These are phyloP conservation scores for Melanostoma mellinum DNA, from an alignment of 2,888 invertebrate genomes.

Conservation along the genomic window DNA sequence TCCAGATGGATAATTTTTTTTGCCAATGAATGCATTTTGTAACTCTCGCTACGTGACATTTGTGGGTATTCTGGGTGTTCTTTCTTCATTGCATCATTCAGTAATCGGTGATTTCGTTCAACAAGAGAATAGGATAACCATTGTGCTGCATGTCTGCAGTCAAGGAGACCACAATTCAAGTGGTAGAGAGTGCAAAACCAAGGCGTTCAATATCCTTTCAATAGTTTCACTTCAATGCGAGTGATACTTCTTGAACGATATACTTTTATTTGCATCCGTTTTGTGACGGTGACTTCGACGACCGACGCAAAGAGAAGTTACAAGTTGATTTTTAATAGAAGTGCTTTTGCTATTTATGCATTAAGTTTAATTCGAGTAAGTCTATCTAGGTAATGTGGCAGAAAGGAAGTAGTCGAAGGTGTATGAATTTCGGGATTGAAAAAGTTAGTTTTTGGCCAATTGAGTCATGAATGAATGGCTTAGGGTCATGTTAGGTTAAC, in stretches of 20 bases:
- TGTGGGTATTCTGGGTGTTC: conserved; percentile 37
- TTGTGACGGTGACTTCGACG: conserved; percentile 1
- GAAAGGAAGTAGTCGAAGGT: neutral
- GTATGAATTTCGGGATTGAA: too few relatives aligned
- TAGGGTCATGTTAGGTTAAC: too few relatives aligned
- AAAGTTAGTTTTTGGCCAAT: too few relatives aligned
- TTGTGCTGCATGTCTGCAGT: conserved; percentile 55
- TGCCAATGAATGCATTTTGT: conserved; percentile 64
- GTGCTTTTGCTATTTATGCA: neutral
- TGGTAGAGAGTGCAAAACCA: conserved; percentile 35
- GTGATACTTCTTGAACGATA: conserved; percentile 26
- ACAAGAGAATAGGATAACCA: conserved; percentile 49
- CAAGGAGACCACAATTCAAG: conserved; percentile 52
- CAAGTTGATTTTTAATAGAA: neutral
- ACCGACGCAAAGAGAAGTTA: neutral
- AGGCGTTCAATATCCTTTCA: conserved; percentile 72
- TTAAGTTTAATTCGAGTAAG: neutral
- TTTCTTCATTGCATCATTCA: conserved; percentile 63
- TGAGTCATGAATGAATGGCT: too few relatives aligned
- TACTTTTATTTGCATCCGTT: conserved; percentile 32
- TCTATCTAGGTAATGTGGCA: conserved; percentile 16
- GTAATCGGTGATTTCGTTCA: conserved; percentile 65
- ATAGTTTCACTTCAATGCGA: conserved; percentile 56
- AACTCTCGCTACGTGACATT: conserved; percentile 63
- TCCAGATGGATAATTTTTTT: conserved; percentile 36